Evolutionary conservation across 2,888 invertebrate genomes (phyloP).

Genomic region (Sminthurinus aureus): DNA sequence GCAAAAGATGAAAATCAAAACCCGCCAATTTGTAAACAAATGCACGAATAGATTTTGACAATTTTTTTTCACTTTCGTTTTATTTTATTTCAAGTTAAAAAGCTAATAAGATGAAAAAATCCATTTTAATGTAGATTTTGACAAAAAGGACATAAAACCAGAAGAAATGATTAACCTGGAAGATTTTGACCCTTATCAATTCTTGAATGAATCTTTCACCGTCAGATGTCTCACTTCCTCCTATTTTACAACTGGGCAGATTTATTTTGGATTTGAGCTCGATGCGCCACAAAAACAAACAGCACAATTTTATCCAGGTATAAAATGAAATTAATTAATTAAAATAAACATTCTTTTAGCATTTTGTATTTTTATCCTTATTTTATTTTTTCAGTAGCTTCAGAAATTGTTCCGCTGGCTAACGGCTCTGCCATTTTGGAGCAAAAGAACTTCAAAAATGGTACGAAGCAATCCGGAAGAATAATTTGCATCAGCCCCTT

Average conservation of each 20-base stretch:
- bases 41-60: no score
- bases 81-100: no score
- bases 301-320: not conserved
- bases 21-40: no score
- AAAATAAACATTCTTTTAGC: not conserved
- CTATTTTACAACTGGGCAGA: not conserved
- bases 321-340: not conserved
- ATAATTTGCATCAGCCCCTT: not conserved
- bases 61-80: no score
- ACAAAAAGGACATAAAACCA: not conserved
- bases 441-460: not conserved
- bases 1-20: no score
- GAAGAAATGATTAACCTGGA: not conserved
- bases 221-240: not conserved
- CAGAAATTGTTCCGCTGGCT: not conserved
- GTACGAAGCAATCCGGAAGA: not conserved
- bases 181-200: not conserved
- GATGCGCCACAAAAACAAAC: not conserved
- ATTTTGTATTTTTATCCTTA: not conserved
- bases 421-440: not conserved
- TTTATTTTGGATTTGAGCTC: not conserved
- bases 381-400: not conserved
- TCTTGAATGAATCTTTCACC: not conserved
- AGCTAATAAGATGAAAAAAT: no score
- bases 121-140: constrained; percentile 2